Percentiles rank a stretch among this genome's conserved stretches.
phyloP scores from a whole-genome alignment of 1,140 invertebrate species.

The Drosophila subpulchrella region DNA sequence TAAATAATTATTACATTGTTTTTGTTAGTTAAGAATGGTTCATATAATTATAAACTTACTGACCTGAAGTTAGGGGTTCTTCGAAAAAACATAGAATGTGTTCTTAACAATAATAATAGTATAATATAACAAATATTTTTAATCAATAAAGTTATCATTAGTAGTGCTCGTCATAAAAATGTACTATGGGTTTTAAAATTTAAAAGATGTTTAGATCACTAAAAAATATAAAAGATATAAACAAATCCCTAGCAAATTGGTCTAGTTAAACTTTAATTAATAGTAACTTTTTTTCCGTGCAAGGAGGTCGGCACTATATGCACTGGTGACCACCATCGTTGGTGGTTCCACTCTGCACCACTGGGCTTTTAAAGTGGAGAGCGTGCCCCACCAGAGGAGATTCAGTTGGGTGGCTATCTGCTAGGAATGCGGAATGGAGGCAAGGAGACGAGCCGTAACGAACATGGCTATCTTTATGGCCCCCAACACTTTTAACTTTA shows the following conservation, averaged over 20 bases:
- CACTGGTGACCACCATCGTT: slow-evolving; percentile 33
- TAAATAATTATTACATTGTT: background rate
- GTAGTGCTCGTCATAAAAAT: no score
- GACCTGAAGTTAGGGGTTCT: no score
- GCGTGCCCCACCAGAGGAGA: slow-evolving; percentile 14
- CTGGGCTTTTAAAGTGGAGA: slow-evolving; percentile 1
- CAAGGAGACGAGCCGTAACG: slow-evolving; percentile 29
- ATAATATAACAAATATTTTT: no score
- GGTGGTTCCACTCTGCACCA: slow-evolving; percentile 11
- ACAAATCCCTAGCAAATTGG: background rate
- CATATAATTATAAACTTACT: no score
- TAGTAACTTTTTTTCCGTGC: slow-evolving; percentile 1
- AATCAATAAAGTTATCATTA: no score
- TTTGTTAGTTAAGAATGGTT: no score
- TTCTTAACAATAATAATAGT: no score
- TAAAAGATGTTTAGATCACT: no score
- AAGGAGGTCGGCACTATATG: slow-evolving; percentile 6
- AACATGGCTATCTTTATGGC: slow-evolving; percentile 21
- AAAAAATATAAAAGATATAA: no score
- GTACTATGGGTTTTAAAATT: no score
- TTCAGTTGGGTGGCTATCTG: slow-evolving; percentile 36
- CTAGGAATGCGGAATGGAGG: slow-evolving; percentile 26
- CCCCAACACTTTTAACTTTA: slow-evolving; percentile 16
- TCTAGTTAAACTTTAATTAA: background rate
- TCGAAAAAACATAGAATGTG: no score